Conservation (phyloP, 2,113 vertebrate genomes). For the Edolisoma coerulescens region DNA sequence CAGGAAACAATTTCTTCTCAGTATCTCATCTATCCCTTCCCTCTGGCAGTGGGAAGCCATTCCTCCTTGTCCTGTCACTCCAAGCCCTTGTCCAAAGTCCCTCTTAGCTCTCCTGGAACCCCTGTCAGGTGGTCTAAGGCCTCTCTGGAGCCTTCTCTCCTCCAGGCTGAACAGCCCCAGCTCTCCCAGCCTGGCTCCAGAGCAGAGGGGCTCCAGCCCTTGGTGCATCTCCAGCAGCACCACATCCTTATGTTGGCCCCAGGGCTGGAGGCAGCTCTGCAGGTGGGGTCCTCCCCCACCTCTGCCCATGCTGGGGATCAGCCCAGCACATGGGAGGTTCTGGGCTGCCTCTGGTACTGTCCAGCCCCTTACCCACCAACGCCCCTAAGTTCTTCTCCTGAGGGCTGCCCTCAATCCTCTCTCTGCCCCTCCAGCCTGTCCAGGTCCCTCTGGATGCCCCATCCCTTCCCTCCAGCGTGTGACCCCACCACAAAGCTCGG, state of each 20-base stretch:
- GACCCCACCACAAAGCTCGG: background rate
- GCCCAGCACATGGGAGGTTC: background rate
- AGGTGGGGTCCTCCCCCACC: background rate
- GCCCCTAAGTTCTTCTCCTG: background rate
- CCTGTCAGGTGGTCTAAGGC: background rate
- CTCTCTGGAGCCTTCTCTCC: background rate
- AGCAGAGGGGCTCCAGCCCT: background rate
- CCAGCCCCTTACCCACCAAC: background rate
- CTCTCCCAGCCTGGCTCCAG: background rate
- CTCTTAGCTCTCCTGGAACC: background rate
- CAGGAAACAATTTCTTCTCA: background rate
- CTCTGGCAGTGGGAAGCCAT: background rate
- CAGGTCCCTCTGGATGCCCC: background rate
- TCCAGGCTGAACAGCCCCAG: background rate
- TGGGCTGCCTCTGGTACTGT: background rate
- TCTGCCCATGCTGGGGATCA: background rate
- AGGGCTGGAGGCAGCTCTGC: background rate
- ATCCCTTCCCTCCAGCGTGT: background rate
- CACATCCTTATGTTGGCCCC: background rate
- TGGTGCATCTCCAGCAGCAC: background rate
- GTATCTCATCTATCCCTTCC: background rate
- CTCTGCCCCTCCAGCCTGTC: background rate
- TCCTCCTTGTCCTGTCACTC: background rate
- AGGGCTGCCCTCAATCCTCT: background rate
- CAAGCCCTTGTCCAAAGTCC: background rate